Conservation (phyloP, 2,113 vertebrate species). For the Bufo bufo region DNA sequence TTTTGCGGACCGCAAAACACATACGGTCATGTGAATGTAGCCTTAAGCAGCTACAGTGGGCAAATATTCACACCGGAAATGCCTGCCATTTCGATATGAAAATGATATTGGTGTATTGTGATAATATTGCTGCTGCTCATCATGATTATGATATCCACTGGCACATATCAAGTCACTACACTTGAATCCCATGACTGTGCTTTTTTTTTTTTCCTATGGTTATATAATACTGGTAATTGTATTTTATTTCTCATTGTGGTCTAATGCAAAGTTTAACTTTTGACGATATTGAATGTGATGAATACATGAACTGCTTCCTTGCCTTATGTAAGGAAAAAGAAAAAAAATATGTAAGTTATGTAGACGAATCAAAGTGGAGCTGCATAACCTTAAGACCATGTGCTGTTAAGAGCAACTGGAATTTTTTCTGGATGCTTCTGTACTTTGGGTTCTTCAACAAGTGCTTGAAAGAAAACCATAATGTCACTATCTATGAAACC, state of each 20-base stretch:
- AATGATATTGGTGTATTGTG: conserved; percentile 34
- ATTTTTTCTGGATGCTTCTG: conserved; percentile 10
- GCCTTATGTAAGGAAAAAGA: conserved; percentile 75
- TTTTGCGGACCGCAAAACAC: too few relatives aligned
- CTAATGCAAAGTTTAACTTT: conserved; percentile 85
- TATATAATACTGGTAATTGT: conserved; percentile 61
- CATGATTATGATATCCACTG: conserved; percentile 64
- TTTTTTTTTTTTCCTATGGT: conserved; percentile 62
- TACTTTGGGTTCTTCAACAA: conserved; percentile 21
- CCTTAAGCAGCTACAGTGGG: neutral
- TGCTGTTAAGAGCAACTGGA: conserved; percentile 55
- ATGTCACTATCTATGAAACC: conserved; percentile 87
- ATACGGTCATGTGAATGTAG: too few relatives aligned
- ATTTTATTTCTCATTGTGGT: conserved; percentile 68
- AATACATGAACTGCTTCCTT: conserved; percentile 81
- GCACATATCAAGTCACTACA: conserved; percentile 65
- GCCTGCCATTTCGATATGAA: neutral
- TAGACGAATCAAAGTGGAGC: conserved; percentile 94
- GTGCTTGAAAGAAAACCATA: conserved; percentile 47
- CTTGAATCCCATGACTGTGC: conserved; percentile 78
- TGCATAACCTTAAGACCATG: conserved; percentile 75
- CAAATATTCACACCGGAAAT: neutral
- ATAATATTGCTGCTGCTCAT: conserved; percentile 64
- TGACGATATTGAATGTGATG: conserved; percentile 88
- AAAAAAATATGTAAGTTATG: conserved; percentile 83